Percentiles rank a stretch among this genome's conserved stretches.
Evolutionary conservation across 2,797 vertebrate species (phyloP).

Genomic region (Chelonia mydas): DNA sequence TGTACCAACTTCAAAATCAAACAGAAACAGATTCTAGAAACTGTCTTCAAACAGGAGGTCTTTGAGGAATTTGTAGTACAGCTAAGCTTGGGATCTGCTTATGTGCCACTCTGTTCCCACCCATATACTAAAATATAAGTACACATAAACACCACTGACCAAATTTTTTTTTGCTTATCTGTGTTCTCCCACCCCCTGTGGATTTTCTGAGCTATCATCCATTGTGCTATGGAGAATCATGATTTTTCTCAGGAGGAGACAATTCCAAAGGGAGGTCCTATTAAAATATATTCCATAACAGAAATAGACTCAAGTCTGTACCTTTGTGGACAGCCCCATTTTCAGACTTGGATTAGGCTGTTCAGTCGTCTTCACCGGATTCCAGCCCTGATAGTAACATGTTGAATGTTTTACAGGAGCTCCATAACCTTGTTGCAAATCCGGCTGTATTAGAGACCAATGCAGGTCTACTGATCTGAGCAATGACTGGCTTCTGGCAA

Average conservation of each 20-base stretch:
- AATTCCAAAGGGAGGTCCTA: not conserved
- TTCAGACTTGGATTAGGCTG: not conserved
- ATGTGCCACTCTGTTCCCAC: not conserved
- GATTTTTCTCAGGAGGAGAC: not conserved
- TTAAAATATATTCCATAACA: not conserved
- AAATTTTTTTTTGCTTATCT: not conserved
- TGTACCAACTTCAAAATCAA: not conserved
- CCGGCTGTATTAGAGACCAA: not conserved
- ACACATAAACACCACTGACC: not conserved
- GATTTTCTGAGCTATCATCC: not conserved
- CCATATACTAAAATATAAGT: not conserved
- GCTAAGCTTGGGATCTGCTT: not conserved
- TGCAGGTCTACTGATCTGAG: not conserved
- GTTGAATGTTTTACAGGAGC: not conserved
- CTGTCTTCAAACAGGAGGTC: not conserved
- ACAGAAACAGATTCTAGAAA: not conserved
- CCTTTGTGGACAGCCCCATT: not conserved
- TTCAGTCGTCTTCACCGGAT: not conserved
- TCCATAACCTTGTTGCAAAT: not conserved
- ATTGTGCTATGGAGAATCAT: not conserved
- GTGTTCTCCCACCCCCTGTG: not conserved
- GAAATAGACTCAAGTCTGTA: not conserved
- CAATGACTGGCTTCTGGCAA: fast-evolving
- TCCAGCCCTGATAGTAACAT: not conserved
- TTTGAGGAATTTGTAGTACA: fast-evolving